Conservation (phyloP, 2,113 vertebrate genomes). For the Tricholaema leucomelas region DNA sequence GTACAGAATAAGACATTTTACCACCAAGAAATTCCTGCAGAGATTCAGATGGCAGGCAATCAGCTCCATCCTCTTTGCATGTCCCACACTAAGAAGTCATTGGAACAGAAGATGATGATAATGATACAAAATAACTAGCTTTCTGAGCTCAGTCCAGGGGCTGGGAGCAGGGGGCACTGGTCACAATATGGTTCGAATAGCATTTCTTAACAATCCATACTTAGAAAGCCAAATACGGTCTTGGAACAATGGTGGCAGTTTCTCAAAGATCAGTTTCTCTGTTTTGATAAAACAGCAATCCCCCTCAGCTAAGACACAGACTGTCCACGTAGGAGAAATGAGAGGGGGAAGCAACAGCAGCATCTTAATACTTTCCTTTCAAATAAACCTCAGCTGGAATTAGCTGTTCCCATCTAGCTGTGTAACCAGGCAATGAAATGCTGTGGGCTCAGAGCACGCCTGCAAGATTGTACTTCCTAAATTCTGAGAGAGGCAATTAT, state of each 20-base stretch:
- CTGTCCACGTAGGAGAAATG: background rate
- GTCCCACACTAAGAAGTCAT: background rate
- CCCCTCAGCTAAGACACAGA: background rate
- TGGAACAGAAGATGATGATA: background rate
- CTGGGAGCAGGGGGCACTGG: background rate
- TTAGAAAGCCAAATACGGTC: background rate
- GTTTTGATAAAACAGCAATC: background rate
- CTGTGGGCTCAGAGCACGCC: background rate
- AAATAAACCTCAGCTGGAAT: background rate
- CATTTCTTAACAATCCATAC: background rate
- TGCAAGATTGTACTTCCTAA: background rate
- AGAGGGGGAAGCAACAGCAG: background rate
- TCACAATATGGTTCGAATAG: background rate
- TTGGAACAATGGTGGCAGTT: background rate
- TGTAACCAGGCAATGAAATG: background rate
- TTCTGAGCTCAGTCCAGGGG: background rate
- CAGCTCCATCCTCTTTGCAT: background rate
- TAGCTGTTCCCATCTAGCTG: background rate
- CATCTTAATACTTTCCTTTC: background rate
- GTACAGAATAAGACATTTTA: background rate
- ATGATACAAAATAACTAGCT: background rate
- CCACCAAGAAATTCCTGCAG: background rate
- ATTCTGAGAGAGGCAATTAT: background rate
- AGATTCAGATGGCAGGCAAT: background rate
- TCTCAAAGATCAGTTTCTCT: background rate